phyloP scores from a whole-genome alignment of 2,797 vertebrate genomes.

The Coluber constrictor region DNA sequence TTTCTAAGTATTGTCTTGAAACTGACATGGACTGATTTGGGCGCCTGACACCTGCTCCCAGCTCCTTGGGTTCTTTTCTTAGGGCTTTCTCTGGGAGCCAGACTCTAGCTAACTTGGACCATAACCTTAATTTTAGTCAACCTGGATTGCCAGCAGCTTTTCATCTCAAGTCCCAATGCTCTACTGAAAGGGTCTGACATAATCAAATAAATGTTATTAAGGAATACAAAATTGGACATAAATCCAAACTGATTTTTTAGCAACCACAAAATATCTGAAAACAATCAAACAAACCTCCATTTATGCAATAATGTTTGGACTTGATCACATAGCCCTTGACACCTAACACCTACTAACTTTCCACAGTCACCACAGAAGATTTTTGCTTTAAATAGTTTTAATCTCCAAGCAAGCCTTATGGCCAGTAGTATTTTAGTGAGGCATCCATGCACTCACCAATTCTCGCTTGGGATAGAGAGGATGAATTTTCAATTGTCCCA shows the following conservation, averaged over 20 bases:
- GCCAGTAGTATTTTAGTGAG: background rate
- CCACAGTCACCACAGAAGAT: background rate
- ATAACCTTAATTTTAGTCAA: background rate
- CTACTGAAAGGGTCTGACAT: background rate
- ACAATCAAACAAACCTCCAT: background rate
- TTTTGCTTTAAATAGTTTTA: background rate
- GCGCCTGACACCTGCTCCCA: background rate
- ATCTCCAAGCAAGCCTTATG: background rate
- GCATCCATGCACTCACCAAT: background rate
- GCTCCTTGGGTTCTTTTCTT: background rate
- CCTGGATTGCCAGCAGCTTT: background rate
- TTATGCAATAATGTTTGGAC: background rate
- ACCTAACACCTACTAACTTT: background rate
- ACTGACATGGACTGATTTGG: background rate
- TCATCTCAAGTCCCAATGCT: background rate
- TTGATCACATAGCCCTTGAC: background rate
- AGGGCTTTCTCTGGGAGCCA: background rate
- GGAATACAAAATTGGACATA: background rate
- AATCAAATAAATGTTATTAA: background rate
- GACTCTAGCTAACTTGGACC: background rate
- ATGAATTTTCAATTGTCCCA: background rate
- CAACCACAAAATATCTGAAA: background rate
- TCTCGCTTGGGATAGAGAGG: background rate
- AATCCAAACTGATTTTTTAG: background rate
- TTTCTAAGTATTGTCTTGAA: background rate